Evolutionary conservation across 2,888 invertebrate genomes (phyloP), one percentile per base, ranked within the genome.

Genomic region (Xylophagus ater): DNA sequence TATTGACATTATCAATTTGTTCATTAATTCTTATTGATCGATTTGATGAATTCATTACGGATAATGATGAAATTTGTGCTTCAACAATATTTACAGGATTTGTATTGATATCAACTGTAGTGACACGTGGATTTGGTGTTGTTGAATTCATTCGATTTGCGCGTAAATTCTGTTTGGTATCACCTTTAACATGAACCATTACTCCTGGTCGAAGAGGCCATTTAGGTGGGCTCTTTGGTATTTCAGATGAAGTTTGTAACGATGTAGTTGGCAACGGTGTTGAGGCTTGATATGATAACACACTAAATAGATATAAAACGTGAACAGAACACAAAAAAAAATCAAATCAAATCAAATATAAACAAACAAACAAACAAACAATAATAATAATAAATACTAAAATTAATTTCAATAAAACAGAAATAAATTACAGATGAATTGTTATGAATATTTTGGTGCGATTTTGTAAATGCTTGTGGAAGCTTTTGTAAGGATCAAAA

Each of bases 201-300:
- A 89, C 87, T 37, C 89, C 89, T 3, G 89, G 88, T 56, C 85
- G 81, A 43, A 88, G 65, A 7, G 89, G 89, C 89, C 89, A 90
- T 58, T 84, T 60, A 28, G 65, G 65, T 40, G 65, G 65, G 42
- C 63, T 64, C 53, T 62, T 65, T 25, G 65, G 65, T 47, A 57
- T 51, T 43, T 55, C 51, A 40, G 48, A 42, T 43, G 44, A 19
- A 19, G 19, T 10, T 23, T 41, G 41, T 33, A 48, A 37, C 40
- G 48, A 44, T 30, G 47, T 32, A 37, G 47, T 24, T 42, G 50
- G 47, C 45, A 46, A 25, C 31, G 47, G 44, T 40, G 50, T 45
- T 44, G 51, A 40, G 21, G 47, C 57, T 54, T 60, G 60, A 55
- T 60, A 60, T 42, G 61, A 60, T 45, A 62, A 53, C 49, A 62